Base-by-base conservation (phyloP, 2,888 invertebrate genomes). In the Drosophila mayaguana region DNA sequence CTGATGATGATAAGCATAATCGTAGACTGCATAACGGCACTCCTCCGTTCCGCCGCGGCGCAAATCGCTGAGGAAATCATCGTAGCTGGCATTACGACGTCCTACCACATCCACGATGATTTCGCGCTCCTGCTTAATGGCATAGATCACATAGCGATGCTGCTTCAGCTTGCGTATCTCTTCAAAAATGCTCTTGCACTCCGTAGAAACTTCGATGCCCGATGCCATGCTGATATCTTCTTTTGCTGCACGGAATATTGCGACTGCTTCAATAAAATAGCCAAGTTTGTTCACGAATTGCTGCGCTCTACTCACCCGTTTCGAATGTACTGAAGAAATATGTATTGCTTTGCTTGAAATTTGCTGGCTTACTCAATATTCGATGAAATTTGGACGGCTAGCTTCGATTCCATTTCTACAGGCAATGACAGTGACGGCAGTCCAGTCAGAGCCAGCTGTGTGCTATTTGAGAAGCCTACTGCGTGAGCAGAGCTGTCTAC, bases 11-110 rank as follows among this genome's bases (percentile, higher is more conserved):
- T 78, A 78, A 0, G 63, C 60, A 57, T 84, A 82, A 2, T 82
- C 82, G 20, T 59, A 87, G n/a, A 87, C 60, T 0, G 72, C 82
- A 54, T 71, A 82, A 18, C 82, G 82, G 42, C 82, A 82, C 34
- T 81, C 63, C 1, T 55, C 43, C 0, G 62, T 45, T 0, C 87
- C 87, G 0, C 60, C 62, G 1, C 46, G 46, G 0, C 42, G 63
- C 8, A 82, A 18, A 38, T 82, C 84, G 0, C 3, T 18, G 0
- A 87, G 51, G 9, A 87, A 87, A 14, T 70, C 61, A 0, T 81
- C 68, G 22, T 82, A 82, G 43, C 8, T 36, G 0, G 88, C 67
- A 16, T 63, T 57, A 1, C 82, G 75, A 0, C 2, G 9, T 0
- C 82, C 82, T 25, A 82, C 34, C 3, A 34, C 7, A 7, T 84